These are phyloP conservation scores for Euborellia annulipes DNA, from an alignment of 1,140 invertebrate species.

Conservation along the genomic window DNA sequence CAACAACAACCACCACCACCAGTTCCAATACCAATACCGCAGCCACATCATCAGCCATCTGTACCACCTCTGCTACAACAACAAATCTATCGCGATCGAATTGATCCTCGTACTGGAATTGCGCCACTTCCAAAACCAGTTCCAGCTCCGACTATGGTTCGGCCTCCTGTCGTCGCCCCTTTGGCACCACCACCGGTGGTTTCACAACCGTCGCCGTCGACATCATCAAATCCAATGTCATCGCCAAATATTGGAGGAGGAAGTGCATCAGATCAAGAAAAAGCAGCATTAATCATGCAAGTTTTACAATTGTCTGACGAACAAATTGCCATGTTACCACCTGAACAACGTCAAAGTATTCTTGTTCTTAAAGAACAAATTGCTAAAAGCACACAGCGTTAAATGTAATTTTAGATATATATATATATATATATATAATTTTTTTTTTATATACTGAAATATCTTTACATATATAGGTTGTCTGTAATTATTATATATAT, in stretches of 20 bases:
- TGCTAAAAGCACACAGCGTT: constrained; percentile 65
- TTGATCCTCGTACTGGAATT: constrained; percentile 10
- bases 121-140: constrained; percentile 5
- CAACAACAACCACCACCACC: too few relatives aligned
- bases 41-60: constrained; percentile 16
- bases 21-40: too few relatives aligned
- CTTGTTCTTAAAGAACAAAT: constrained; percentile 96
- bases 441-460: too few relatives aligned
- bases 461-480: too few relatives aligned
- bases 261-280: constrained; percentile 74
- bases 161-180: constrained; percentile 15
- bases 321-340: constrained; percentile 89
- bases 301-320: constrained; percentile 95
- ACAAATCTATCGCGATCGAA: constrained; percentile 4
- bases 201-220: constrained; percentile 18
- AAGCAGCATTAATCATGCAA: constrained; percentile 96
- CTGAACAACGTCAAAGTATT: constrained; percentile 93
- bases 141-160: constrained; percentile 4
- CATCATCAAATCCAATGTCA: too few relatives aligned
- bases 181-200: constrained; percentile 25
- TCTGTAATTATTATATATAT: too few relatives aligned
- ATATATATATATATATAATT: too few relatives aligned
- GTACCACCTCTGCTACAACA: constrained; percentile 17
- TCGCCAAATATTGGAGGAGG: constrained; percentile 43
- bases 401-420: too few relatives aligned